Evolutionary conservation across 2,888 invertebrate genomes (phyloP), one percentile per base, ranked within the genome.

Genomic region (Hypomecis atomaria): DNA sequence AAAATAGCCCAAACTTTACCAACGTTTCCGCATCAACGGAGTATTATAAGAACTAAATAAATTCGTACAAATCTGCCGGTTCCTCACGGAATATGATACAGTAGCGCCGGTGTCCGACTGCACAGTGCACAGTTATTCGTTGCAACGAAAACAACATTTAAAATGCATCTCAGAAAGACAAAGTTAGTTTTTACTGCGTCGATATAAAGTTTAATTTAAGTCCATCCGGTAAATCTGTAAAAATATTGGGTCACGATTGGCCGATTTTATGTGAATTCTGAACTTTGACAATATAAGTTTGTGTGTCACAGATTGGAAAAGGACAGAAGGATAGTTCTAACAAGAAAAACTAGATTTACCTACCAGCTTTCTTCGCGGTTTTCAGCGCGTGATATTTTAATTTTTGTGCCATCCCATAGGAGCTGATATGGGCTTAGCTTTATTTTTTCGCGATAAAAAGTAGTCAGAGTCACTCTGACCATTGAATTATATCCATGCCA

Each of bases 241-340:
- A 65, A 62, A 64, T 47, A 60, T 59, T 62, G n/a, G 42, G 61
- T 43, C 42, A 47, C 60, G 61, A 62, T 65, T 65, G 59, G 43
- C 42, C 34, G 65, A 54, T 66, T 70, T 67, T 65, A 70, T 67
- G 58, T 53, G 62, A 56, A 67, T 56, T 66, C 60, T 67, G 42
- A 63, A 65, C 56, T 70, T 65, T 65, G 61, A 65, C 57, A 63
- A 65, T 61, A 69, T 66, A 67, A 68, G 48, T 58, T 62, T 38
- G 34, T 37, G 44, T 6, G n/a, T n/a, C 11, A 36, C 11, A 0
- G 54, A 11, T 13, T 34, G 36, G 0, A 11, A 54, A 54, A 11
- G 34, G 3, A 11, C 11, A 54, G 43, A 54, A 7, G 38, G 52
- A 9, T 23, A 47, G 23, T 10, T 37, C 7, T 38, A 38, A 0